These are phyloP conservation scores for Drosophila sordidapex DNA, from an alignment of 2,888 invertebrate genomes.

Conservation along the genomic window DNA sequence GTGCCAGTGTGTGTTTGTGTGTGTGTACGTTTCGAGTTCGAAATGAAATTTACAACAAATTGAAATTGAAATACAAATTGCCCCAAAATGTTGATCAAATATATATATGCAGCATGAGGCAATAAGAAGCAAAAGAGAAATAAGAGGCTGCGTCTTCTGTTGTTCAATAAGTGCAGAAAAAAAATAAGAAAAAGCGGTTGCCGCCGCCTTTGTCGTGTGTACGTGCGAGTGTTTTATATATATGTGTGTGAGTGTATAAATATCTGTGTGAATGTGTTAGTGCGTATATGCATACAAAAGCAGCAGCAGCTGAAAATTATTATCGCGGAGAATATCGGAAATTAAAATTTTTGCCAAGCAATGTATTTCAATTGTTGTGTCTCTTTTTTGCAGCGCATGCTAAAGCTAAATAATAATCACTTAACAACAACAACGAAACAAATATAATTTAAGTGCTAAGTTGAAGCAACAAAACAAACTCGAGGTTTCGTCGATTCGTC, in stretches of 20 bases:
- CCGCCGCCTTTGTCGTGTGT: constrained; percentile 34
- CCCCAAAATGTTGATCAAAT: constrained; percentile 29
- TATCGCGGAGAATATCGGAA: constrained; percentile 21
- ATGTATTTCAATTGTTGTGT: constrained; percentile 29
- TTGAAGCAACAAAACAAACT: constrained; percentile 48
- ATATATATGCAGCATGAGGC: constrained; percentile 33
- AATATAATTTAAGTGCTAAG: constrained; percentile 44
- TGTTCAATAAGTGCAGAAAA: constrained; percentile 53
- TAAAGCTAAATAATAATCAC: constrained; percentile 30
- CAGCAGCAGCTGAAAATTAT: constrained; percentile 54
- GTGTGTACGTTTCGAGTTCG: constrained; percentile 33
- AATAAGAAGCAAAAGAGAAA: constrained; percentile 25
- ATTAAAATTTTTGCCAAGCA: constrained; percentile 26
- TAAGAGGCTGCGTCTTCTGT: constrained; percentile 39
- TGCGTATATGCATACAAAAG: constrained; percentile 36
- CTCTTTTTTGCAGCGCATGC: constrained; percentile 55
- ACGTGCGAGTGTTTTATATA: constrained; percentile 24
- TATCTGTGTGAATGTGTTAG: constrained; percentile 19
- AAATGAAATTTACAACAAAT: constrained; percentile 54
- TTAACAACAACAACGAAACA: constrained; percentile 40
- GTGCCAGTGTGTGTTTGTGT: constrained; percentile 9
- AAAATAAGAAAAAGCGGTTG: constrained; percentile 39
- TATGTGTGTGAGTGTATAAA: constrained; percentile 19
- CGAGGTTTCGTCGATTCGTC: constrained; percentile 61
- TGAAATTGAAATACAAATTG: constrained; percentile 60